Percentiles rank a stretch among this genome's conserved stretches.
Conservation (phyloP, 2,888 invertebrate genomes). For the Lycophotia porphyrea region DNA sequence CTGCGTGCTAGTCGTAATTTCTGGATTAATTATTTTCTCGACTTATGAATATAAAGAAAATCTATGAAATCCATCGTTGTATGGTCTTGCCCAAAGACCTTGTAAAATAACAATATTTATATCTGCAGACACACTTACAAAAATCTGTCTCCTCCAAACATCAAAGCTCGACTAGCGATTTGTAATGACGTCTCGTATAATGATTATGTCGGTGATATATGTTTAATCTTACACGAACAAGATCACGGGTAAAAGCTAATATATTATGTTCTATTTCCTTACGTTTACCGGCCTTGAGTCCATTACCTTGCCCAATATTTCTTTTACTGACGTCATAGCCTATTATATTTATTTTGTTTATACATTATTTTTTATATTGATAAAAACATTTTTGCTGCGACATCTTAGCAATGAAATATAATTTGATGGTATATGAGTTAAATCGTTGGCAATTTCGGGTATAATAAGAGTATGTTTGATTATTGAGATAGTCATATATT, state of each 20-base stretch:
- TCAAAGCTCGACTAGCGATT: constrained; percentile 38
- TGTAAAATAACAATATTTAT: constrained; percentile 3
- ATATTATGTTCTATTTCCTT: constrained; percentile 50
- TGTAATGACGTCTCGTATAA: constrained; percentile 32
- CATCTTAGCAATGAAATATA: not conserved
- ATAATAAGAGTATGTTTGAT: not conserved
- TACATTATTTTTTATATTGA: not conserved
- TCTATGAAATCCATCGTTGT: not conserved
- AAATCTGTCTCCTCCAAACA: constrained; percentile 24
- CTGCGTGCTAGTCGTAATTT: not conserved
- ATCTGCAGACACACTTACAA: constrained; percentile 9
- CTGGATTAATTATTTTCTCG: not conserved
- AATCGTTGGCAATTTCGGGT: not conserved
- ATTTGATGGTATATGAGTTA: constrained; percentile 11
- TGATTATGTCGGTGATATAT: constrained; percentile 38
- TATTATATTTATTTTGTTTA: not conserved
- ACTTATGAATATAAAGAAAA: not conserved
- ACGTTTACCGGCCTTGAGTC: constrained; percentile 11
- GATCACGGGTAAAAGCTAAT: constrained; percentile 33
- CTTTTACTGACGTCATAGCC: constrained; percentile 26
- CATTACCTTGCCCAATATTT: constrained; percentile 28
- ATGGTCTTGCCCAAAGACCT: not conserved
- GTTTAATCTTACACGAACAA: constrained; percentile 32
- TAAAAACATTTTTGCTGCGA: not conserved
- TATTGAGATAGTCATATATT: not conserved